Conservation (phyloP, 2,797 vertebrate genomes). For the Distichodus sexfasciatus region DNA sequence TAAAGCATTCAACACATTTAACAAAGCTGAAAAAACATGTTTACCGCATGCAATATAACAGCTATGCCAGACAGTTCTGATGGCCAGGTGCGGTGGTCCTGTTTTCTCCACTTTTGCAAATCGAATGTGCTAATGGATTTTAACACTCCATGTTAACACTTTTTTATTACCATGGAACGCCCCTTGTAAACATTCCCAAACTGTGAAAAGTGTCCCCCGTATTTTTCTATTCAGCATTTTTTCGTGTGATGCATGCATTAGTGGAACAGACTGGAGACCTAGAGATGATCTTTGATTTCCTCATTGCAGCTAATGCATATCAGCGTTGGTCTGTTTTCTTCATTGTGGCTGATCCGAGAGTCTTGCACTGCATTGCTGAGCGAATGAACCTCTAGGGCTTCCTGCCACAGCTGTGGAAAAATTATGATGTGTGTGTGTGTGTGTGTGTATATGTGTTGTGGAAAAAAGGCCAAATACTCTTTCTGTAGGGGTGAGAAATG, state of each 20-base stretch:
- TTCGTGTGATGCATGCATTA: not conserved
- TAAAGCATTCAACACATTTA: too few species aligned
- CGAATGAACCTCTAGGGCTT: constrained; percentile 32
- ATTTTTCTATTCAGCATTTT: not conserved
- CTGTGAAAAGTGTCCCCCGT: not conserved
- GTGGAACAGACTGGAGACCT: not conserved
- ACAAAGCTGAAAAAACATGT: too few species aligned
- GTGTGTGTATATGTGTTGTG: constrained; percentile 1
- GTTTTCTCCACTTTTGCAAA: not conserved
- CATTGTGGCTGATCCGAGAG: constrained; percentile 27
- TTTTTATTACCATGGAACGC: not conserved
- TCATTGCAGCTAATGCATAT: not conserved
- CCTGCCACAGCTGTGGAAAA: constrained; percentile 50
- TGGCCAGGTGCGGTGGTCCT: not conserved
- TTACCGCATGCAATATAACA: too few species aligned
- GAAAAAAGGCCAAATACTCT: too few species aligned
- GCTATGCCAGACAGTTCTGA: too few species aligned
- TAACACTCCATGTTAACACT: not conserved
- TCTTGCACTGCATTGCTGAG: constrained; percentile 4
- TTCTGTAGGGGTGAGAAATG: too few species aligned
- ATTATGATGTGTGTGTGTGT: constrained; percentile 3
- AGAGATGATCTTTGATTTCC: constrained; percentile 3
- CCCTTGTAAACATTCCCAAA: not conserved
- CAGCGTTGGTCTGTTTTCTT: constrained; percentile 37
- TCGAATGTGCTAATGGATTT: not conserved